Base-by-base conservation (phyloP, 2,888 invertebrate genomes). In the Drosophila testacea region DNA sequence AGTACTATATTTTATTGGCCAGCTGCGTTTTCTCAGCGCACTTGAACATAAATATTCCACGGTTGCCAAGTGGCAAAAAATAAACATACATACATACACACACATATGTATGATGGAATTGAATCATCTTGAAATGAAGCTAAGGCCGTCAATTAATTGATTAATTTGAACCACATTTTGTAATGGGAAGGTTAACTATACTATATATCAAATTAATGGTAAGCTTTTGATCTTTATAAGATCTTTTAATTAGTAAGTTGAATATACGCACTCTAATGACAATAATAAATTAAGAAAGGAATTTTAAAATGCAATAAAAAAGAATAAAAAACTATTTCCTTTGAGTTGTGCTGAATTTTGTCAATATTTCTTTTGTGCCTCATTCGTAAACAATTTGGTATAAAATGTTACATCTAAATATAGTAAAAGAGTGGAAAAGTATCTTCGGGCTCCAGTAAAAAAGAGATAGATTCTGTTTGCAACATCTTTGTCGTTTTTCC, bases 61-160 rank as follows among this genome's bases (percentile, higher is more conserved):
- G 34, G 47, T 13, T 34, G 46, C 16, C 38, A 62, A 52, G 38
- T 41, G 52, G 28, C 13, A n/a, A n/a, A n/a, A 7, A 36, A 10
- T 7, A 30, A 28, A 22, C 22, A 22, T 3, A 22, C 22, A 1
- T 2, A 22, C 22, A 22, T 2, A 22, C 22, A 22, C 22, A 22
- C 22, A 46, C 11, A 16, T n/a, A 13, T 13, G 9, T n/a, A 27
- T 47, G 46, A 44, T 56, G 41, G 36, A 52, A 57, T 50, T 42
- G 48, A 64, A 54, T 48, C 56, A 57, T 65, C 32, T 42, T 41
- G 51, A 44, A 41, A 9, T 51, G 9, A 47, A 41, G 59, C 32
- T 42, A 55, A 22, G 41, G 16, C 41, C 63, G 36, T 30, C 46
- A 59, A 57, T 76, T 54, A 70, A 74, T 74, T 59, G 57, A 75